A percentile compares a stretch with the other conserved stretches of the same genome.
These are phyloP conservation scores for Etia nguti DNA, from an alignment of 2,113 vertebrate genomes.

Conservation along the genomic window DNA sequence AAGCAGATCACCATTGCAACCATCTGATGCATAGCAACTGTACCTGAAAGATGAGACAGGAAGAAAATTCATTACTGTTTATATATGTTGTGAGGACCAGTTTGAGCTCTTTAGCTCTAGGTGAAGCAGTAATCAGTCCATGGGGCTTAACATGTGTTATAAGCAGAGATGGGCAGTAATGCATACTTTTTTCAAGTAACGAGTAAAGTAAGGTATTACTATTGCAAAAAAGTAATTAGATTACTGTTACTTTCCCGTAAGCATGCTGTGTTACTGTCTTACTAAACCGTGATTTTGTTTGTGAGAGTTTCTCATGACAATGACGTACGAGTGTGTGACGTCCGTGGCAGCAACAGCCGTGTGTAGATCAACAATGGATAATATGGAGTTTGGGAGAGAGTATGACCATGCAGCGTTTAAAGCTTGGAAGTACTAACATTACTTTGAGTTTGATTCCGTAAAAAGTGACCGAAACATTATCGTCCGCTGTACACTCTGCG, in stretches of 20 bases:
- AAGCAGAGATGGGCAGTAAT: neutral
- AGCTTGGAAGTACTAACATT: neutral
- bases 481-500: neutral
- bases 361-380: neutral
- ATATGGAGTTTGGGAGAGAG: neutral
- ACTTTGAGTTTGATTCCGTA: neutral
- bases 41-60: constrained; percentile 59
- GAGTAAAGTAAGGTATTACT: neutral
- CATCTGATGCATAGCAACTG: constrained; percentile 81
- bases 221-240: neutral
- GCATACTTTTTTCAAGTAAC: neutral
- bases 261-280: neutral
- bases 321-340: neutral
- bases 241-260: neutral
- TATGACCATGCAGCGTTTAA: neutral
- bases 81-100: neutral
- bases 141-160: neutral
- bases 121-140: neutral
- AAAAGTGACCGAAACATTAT: neutral
- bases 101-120: neutral
- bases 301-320: neutral
- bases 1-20: constrained; percentile 84
- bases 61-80: neutral
- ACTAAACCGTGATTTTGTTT: neutral
- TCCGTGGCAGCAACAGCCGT: neutral